These are phyloP conservation scores for Crotalus horridus DNA, from an alignment of 2,113 vertebrate genomes.

Conservation along the genomic window DNA sequence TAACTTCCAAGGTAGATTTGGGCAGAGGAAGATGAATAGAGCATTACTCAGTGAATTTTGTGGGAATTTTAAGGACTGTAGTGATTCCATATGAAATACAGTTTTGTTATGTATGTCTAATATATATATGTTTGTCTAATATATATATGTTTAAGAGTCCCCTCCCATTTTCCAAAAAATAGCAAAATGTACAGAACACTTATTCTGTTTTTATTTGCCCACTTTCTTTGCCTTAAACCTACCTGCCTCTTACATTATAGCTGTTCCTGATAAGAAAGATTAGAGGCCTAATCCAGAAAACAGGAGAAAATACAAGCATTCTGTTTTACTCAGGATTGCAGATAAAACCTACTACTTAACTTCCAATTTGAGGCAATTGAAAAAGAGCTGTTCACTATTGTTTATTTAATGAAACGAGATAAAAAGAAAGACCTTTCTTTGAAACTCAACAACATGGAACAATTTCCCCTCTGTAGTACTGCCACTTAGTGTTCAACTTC, in stretches of 20 bases:
- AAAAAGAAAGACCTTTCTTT: slow-evolving; percentile 23
- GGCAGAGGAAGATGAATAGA: background rate
- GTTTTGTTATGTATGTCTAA: background rate
- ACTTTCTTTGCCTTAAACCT: background rate
- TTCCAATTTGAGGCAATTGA: slow-evolving; percentile 12
- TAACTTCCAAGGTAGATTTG: background rate
- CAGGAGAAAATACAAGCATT: background rate
- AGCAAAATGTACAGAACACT: background rate
- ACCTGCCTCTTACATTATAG: background rate
- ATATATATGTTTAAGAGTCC: background rate
- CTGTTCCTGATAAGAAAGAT: background rate
- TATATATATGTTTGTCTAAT: background rate
- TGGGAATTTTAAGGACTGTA: background rate
- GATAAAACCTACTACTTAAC: slow-evolving; percentile 27
- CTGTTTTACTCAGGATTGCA: background rate
- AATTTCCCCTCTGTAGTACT: slow-evolving; percentile 57
- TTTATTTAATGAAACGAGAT: slow-evolving; percentile 21
- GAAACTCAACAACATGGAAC: slow-evolving; percentile 10
- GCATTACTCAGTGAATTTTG: background rate
- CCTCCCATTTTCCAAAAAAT: background rate
- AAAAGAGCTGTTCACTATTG: slow-evolving; percentile 28
- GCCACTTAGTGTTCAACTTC: slow-evolving; percentile 53
- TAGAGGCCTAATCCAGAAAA: background rate
- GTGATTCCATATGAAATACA: background rate
- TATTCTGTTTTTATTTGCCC: background rate